Evolutionary conservation across 2,888 invertebrate genomes (phyloP).

Genomic region (Drosophila rellima): DNA sequence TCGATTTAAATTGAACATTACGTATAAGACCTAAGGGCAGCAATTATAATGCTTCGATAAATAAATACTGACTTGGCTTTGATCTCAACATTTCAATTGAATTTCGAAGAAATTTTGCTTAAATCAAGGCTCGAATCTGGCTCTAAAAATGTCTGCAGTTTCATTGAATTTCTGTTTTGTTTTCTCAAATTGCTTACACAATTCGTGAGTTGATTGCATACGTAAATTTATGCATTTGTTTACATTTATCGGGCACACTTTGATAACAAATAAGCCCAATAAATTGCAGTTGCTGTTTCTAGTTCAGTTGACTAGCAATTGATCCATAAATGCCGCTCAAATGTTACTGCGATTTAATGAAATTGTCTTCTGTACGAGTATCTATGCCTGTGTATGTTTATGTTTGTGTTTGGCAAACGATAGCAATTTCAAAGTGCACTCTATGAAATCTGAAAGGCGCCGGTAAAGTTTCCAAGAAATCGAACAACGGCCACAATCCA

Average conservation of each 20-base stretch:
- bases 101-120: neutral
- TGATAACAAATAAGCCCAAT: constrained; percentile 11
- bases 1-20: constrained; percentile 6
- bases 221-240: constrained; percentile 51
- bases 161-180: constrained; percentile 6
- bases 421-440: constrained; percentile 18
- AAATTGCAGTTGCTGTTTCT: constrained; percentile 33
- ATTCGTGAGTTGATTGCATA: constrained; percentile 14
- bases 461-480: constrained; percentile 33
- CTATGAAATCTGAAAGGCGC: constrained; percentile 40
- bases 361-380: constrained; percentile 21
- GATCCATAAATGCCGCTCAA: constrained; percentile 53
- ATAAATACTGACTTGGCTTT: constrained; percentile 8
- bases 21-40: neutral
- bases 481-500: constrained; percentile 43
- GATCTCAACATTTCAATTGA: constrained; percentile 4
- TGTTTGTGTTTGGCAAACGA: constrained; percentile 3
- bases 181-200: constrained; percentile 10
- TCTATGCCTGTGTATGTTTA: constrained; percentile 9
- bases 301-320: constrained; percentile 44
- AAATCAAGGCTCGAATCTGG: neutral
- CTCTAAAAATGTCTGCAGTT: neutral
- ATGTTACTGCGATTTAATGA: constrained; percentile 38
- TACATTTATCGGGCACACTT: constrained; percentile 25
- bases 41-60: neutral